Percentiles rank a stretch among this genome's conserved stretches.
Evolutionary conservation across 2,113 vertebrate genomes (phyloP).

Genomic region (Salvelinus alpinus): DNA sequence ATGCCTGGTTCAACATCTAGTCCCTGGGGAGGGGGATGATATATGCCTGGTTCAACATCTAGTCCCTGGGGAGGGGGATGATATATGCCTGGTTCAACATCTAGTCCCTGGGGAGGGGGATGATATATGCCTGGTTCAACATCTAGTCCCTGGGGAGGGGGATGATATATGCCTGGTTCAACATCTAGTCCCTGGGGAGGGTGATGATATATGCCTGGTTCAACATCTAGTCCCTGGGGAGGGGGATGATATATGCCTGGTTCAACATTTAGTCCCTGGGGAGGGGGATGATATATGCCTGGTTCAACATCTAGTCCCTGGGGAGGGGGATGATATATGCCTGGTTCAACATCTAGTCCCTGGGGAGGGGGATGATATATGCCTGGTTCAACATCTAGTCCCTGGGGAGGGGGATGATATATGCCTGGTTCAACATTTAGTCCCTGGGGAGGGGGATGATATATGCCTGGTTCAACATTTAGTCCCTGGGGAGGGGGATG

Average conservation of each 20-base stretch:
- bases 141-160: slow-evolving; percentile 64
- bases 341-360: slow-evolving; percentile 48
- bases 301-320: slow-evolving; percentile 64
- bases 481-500: slow-evolving; percentile 63
- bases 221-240: slow-evolving; percentile 45
- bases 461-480: too few relatives aligned
- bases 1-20: too few relatives aligned
- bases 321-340: not conserved
- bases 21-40: slow-evolving; percentile 63
- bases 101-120: slow-evolving; percentile 64
- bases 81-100: too few relatives aligned
- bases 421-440: too few relatives aligned
- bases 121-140: too few relatives aligned
- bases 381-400: too few relatives aligned
- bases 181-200: slow-evolving; percentile 64
- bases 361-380: slow-evolving; percentile 41
- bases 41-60: too few relatives aligned
- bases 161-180: too few relatives aligned
- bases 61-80: slow-evolving; percentile 63
- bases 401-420: slow-evolving; percentile 62
- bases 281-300: too few relatives aligned
- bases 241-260: too few relatives aligned
- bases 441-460: slow-evolving; percentile 63
- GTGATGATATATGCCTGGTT: too few relatives aligned
- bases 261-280: slow-evolving; percentile 64